Evolutionary conservation across 2,888 invertebrate genomes (phyloP).

Genomic region (Nomada fucata): DNA sequence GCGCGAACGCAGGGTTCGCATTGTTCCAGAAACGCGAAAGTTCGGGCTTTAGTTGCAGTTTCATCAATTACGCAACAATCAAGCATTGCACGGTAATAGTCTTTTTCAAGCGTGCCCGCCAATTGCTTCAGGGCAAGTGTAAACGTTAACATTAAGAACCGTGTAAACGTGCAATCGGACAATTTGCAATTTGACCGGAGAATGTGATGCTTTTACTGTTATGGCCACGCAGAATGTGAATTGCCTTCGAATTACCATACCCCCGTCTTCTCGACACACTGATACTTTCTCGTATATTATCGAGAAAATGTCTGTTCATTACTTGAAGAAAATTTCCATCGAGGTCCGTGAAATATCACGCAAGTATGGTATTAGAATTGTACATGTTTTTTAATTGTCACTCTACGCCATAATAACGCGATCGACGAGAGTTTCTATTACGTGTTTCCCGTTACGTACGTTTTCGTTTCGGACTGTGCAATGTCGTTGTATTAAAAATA

Average conservation of each 20-base stretch:
- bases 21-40: constrained; percentile 5
- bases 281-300: constrained; percentile 35
- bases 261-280: constrained; percentile 19
- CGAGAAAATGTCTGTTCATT: background rate
- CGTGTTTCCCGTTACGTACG: background rate
- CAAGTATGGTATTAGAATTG: too few species aligned
- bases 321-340: background rate
- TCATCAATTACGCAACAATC: constrained; percentile 20
- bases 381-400: background rate
- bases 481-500: background rate
- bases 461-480: too few species aligned
- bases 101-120: constrained; percentile 1
- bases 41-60: constrained; percentile 5
- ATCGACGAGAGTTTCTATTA: background rate
- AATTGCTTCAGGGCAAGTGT: constrained; percentile 2
- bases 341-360: background rate
- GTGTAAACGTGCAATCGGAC: constrained; percentile 60
- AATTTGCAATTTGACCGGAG: constrained; percentile 69
- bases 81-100: background rate
- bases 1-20: background rate
- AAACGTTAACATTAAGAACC: constrained; percentile 43
- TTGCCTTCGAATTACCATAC: constrained; percentile 68
- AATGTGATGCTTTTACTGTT: constrained; percentile 72
- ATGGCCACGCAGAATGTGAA: constrained; percentile 74
- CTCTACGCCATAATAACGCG: background rate